Evolutionary conservation across 92 coral and sea anemone species (phyloP), one percentile per base, ranked within the genome.

Genomic region (Epizoanthus illoricatus): DNA sequence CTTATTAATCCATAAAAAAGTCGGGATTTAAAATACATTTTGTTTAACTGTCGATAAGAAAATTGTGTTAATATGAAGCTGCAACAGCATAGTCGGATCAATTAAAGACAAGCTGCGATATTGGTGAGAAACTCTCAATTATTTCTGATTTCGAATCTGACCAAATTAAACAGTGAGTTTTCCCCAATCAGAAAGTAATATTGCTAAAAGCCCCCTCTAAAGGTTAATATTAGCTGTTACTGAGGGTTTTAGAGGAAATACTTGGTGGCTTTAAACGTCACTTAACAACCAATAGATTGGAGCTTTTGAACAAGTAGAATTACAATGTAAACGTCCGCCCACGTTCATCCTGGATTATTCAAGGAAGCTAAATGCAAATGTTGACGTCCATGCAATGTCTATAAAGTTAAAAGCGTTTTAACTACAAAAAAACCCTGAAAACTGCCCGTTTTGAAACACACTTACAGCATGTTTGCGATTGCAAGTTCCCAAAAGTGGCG

Each of bases 181-280:
- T 59, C 24, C 19, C 81, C 81, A 33, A 75, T 75, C 65, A 59
- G 65, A 75, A 15, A 59, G 81, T 11, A 19, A 11, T 40, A 40
- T 75, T 41, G 10, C 55, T 58, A 39, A 75, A 75, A 57, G 55
- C 55, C 55, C 65, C 47, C 16, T 33, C 54, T 75, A 59, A 63
- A 16, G 66, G 80, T 59, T 59, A 59, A 56, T 52, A 43, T 74
- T 67, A 67, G 72, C 4, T 41, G 71, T 16, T 73, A 52, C 21
- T 57, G 9, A 19, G 66, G 66, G 60, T 60, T 59, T 36, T 58
- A 36, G 36, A 52, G 5, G 57, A 24, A 41, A 54, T 39, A 69
- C 62, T 67, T 75, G 54, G 81, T 63, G 81, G 69, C 81, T 75
- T 75, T 75, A n/a, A 58, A 55, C 81, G 43, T 57, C 81, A 40